Base-by-base conservation (phyloP, 2,113 vertebrate genomes). In the Megalops atlanticus region DNA sequence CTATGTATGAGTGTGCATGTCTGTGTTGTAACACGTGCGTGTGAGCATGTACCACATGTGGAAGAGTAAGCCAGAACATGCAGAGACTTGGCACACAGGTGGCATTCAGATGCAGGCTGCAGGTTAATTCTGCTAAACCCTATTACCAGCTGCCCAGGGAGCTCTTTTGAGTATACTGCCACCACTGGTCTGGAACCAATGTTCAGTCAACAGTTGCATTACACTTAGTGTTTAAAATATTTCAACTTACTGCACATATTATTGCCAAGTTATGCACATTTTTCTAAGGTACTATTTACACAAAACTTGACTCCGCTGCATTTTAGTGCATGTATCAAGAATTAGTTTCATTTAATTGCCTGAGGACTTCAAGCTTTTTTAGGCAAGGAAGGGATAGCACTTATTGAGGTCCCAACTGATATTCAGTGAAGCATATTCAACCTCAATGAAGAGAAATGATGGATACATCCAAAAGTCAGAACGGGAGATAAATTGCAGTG, bases 321-420 rank as follows among this genome's bases (percentile, higher is more conserved):
- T 45, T 45, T 45, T 45, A 6, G 14, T 45, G 43, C 14, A 45
- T 10, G 7, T 45, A 45, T 45, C 43, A 45, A 45, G 43, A n/a
- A n/a, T n/a, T n/a, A n/a, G n/a, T n/a, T n/a, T n/a, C n/a, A n/a
- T n/a, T n/a, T n/a, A n/a, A n/a, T 18, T 35, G 80, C 78, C 54
- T 79, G 16, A 69, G 52, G 76, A 4, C 15, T 41, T 68, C 49
- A 16, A 71, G 4, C 31, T 24, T 8, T 2, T 6, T 10, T 10
- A 31, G 11, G 49, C 5, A 45, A 52, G 16, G 11, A 31, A 31
- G 58, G n/a, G n/a, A 64, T 2, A 11, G 8, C 58, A n/a, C 58
- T 31, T 64, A 81, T 76, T 84, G 82, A 81, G 69, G 39, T 18
- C 7, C 79, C 82, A 76, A 84, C 84, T 86, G 79, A 81, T 73